Evolutionary conservation across 2,113 vertebrate species (phyloP), one percentile per base, ranked within the genome.

Genomic region (Panthera tigris): DNA sequence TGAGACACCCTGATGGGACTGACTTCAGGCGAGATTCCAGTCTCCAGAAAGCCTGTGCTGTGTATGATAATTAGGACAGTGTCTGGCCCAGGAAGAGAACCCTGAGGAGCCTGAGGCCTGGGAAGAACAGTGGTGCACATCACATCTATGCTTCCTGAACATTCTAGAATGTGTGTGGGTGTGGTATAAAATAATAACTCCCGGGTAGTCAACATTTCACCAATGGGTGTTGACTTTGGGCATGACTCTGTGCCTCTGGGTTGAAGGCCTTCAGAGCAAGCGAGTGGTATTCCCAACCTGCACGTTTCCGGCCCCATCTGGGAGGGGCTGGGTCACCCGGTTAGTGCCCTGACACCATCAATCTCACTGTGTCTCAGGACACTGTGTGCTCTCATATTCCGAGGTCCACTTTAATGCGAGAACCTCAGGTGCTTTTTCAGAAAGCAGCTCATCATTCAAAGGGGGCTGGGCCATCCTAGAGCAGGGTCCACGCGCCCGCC

Each of bases 141-240:
- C 48, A 25, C 9, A 0, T 1, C 25, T 36, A 13, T 0, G 1
- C 5, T 0, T 36, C 13, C 13, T 69, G 39, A 39, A 19, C 31
- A 18, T 13, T 36, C 39, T 33, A 61, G 50, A 36, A 5, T 15
- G 11, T 27, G 5, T 13, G 4, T 21, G 36, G 41, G 31, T 7
- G 9, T 18, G 11, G 10, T 61, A 36, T 13, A 45, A 61, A 79
- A 80, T 36, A 29, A 21, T 8, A 50, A 31, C 7, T 55, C 16
- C 0, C 3, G 36, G 12, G 4, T n/a, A 71, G 21, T 39, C 50
- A 63, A 25, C 25, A n/a, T 66, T 21, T 36, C 48, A 36, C n/a
- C 45, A 31, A 84, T 25, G 36, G 31, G n/a, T 36, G 50, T 50
- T 50, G 52, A 86, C 80, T 63, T 9, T 85, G 45, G 7, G 25